Conservation (phyloP, 2,113 vertebrate genomes). For the Columba livia region DNA sequence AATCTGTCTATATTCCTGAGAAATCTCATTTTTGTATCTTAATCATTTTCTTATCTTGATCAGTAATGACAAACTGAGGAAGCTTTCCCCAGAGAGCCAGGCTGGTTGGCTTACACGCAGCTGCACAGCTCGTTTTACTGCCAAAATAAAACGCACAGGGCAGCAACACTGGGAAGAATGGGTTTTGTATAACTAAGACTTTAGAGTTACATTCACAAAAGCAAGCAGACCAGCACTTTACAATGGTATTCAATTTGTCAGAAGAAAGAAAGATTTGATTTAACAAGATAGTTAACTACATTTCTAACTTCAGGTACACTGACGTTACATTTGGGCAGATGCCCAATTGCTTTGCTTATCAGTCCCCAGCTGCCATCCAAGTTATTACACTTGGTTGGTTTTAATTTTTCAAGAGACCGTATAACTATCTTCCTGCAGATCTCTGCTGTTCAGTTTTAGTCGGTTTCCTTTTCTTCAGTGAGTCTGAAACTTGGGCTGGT, state of each 20-base stretch:
- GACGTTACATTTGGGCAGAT: neutral
- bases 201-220: accelerated
- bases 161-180: no score
- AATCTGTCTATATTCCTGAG: neutral
- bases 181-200: neutral
- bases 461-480: neutral
- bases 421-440: neutral
- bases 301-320: neutral
- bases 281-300: neutral
- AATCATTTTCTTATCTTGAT: neutral
- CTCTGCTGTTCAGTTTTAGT: neutral
- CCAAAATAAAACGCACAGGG: neutral
- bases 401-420: neutral
- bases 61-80: neutral
- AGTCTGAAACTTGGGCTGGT: neutral
- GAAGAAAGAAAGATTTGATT: neutral
- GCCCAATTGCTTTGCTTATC: neutral
- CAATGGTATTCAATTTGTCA: neutral
- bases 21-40: neutral
- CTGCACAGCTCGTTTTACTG: neutral
- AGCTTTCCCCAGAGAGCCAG: neutral
- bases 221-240: neutral
- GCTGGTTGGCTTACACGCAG: neutral
- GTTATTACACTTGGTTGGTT: neutral
- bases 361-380: neutral